Conservation (phyloP, 1,140 invertebrate species). For the Sycophaga agraensis region DNA sequence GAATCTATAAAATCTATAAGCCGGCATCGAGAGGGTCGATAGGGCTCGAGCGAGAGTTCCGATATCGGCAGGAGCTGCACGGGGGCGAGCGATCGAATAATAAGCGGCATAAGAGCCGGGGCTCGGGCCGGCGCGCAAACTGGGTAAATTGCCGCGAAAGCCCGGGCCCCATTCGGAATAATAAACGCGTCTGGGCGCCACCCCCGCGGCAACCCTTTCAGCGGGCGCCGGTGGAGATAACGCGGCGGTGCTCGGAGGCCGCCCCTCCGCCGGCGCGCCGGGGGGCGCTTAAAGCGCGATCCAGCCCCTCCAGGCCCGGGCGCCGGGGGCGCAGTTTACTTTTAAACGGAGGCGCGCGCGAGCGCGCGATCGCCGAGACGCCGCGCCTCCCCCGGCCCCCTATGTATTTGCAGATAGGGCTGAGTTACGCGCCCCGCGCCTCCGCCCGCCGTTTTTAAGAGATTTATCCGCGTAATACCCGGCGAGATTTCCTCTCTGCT, state of each 20-base stretch:
- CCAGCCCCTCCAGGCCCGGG: not conserved
- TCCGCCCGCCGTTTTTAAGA: constrained; percentile 46
- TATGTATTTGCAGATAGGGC: constrained; percentile 55
- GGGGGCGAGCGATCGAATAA: not conserved
- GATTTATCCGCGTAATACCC: constrained; percentile 50
- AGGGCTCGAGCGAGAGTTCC: too few relatives aligned
- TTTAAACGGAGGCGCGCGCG: constrained; percentile 39
- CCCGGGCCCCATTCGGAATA: not conserved
- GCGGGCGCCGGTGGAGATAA: too few relatives aligned
- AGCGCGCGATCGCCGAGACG: too few relatives aligned
- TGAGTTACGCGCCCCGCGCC: constrained; percentile 47
- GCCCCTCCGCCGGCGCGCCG: too few relatives aligned
- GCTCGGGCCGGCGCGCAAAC: not conserved
- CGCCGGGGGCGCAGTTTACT: constrained; percentile 45
- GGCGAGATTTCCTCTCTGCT: constrained; percentile 24
- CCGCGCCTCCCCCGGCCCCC: constrained; percentile 15
- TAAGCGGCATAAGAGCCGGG: not conserved
- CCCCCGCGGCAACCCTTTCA: not conserved
- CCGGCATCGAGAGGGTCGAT: too few relatives aligned
- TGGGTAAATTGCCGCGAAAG: constrained; percentile 10
- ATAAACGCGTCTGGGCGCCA: constrained; percentile 1
- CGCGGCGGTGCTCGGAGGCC: too few relatives aligned
- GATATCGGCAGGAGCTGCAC: too few relatives aligned
- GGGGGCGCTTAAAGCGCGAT: not conserved
- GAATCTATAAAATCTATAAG: too few relatives aligned